A percentile compares a stretch with the other conserved stretches of the same genome.
Conservation (phyloP, 2,113 vertebrate genomes). For the Ursus arctos region DNA sequence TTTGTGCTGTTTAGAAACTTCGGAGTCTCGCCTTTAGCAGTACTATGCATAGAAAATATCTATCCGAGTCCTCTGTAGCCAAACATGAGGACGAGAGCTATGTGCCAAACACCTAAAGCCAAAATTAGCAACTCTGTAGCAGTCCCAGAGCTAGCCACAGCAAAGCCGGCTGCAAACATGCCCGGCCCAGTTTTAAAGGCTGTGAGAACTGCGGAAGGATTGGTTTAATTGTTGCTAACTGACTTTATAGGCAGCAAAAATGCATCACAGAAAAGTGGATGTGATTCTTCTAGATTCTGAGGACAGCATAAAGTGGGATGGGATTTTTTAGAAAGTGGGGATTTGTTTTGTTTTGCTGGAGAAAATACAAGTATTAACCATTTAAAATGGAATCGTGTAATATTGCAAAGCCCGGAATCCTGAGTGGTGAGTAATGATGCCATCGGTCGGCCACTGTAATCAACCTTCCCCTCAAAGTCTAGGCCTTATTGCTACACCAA, state of each 20-base stretch:
- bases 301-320: slow-evolving; percentile 67
- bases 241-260: slow-evolving; percentile 76
- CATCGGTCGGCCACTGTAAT: slow-evolving; percentile 90
- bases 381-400: slow-evolving; percentile 13
- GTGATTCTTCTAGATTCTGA: slow-evolving; percentile 82
- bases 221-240: background rate
- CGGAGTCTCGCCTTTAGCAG: background rate
- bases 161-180: background rate
- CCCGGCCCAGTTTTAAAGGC: background rate
- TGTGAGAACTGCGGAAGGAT: background rate
- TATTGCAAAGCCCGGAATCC: slow-evolving; percentile 59
- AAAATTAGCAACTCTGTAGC: background rate
- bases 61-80: background rate
- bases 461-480: slow-evolving; percentile 92
- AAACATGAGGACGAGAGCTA: background rate
- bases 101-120: background rate
- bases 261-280: slow-evolving; percentile 77
- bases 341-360: background rate
- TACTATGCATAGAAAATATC: background rate
- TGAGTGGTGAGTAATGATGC: slow-evolving; percentile 85
- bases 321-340: background rate
- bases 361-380: background rate
- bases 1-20: background rate
- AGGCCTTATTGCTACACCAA: slow-evolving; percentile 90
- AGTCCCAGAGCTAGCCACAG: rapidly evolving